Base-by-base conservation (phyloP, 2,113 vertebrate species). In the Pedetes capensis region DNA sequence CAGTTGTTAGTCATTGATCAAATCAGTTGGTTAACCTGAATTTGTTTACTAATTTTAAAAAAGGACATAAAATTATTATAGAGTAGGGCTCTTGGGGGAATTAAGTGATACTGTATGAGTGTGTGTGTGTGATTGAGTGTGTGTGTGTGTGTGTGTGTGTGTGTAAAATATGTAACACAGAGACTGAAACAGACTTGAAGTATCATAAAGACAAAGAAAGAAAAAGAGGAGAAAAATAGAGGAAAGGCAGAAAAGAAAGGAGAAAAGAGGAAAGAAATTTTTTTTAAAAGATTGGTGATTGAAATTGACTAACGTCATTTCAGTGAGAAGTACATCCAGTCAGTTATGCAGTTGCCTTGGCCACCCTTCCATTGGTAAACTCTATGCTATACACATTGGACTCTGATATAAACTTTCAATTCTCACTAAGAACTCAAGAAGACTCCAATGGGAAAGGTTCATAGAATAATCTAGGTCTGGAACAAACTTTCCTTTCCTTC, bases 131-230 rank as follows among this genome's bases (percentile, higher is more conserved):
- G 72, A 75, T 47, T 64, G 14, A 39, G 42, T 79, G 13, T 76
- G n/a, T 76, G 72, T 81, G 55, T 64, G 14, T 47, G 42, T 79
- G 13, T 76, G 69, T 83, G 34, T 59, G n/a, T 83, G 47, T 80
- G 16, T 34, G 39, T 80, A 37, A 87, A 66, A 75, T 22, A 71
- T 16, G 3, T 75, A 92, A 37, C 79, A 76, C 5, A 42, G n/a
- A 92, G n/a, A 71, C 55, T 81, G 66, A 95, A 95, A 93, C 12
- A 87, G 27, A 89, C 47, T 72, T 75, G 34, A 93, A 64, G 44
- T 79, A 69, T 39, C 20, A 51, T 63, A 74, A 90, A 76, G 18
- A 53, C 37, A 92, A 16, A 82, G 18, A 42, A 39, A 61, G 57
- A 61, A 49, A 61, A 39, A 61, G 57, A 61, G 39, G 51, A 23